Conservation (phyloP, 2,797 vertebrate species). For the Cryptoprocta ferox region DNA sequence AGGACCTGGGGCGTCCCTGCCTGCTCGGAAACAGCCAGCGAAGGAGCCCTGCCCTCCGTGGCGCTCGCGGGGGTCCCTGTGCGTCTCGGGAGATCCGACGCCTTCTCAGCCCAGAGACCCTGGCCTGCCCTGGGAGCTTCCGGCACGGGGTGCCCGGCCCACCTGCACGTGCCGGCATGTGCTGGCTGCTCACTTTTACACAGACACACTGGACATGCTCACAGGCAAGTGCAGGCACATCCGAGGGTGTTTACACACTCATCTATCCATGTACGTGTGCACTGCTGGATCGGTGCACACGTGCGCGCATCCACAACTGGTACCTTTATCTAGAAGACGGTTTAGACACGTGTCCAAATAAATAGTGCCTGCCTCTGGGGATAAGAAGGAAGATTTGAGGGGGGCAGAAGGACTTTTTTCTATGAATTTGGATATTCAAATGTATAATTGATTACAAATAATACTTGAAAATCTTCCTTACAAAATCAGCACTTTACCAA, state of each 20-base stretch:
- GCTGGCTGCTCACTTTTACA: neutral
- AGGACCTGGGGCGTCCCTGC: no score
- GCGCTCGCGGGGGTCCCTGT: neutral
- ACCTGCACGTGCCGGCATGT: neutral
- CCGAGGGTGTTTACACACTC: no score
- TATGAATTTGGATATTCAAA: neutral
- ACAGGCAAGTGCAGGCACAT: fast-evolving
- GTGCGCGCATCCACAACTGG: fast-evolving
- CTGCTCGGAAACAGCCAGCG: neutral
- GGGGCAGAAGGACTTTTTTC: neutral
- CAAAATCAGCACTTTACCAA: neutral
- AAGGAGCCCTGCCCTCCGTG: neutral
- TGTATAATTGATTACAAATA: neutral
- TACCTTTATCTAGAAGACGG: fast-evolving
- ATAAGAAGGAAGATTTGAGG: no score
- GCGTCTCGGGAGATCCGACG: fast-evolving
- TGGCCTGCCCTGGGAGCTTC: fast-evolving
- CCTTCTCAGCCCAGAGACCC: neutral
- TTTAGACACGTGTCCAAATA: fast-evolving
- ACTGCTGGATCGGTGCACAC: fast-evolving
- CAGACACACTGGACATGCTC: fast-evolving
- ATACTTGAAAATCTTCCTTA: neutral
- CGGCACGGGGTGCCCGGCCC: fast-evolving
- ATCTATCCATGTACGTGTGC: fast-evolving
- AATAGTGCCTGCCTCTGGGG: neutral